Percentiles rank a stretch among this genome's conserved stretches.
These are phyloP conservation scores for Ostrea edulis DNA, from an alignment of 1,140 invertebrate species.

Conservation along the genomic window DNA sequence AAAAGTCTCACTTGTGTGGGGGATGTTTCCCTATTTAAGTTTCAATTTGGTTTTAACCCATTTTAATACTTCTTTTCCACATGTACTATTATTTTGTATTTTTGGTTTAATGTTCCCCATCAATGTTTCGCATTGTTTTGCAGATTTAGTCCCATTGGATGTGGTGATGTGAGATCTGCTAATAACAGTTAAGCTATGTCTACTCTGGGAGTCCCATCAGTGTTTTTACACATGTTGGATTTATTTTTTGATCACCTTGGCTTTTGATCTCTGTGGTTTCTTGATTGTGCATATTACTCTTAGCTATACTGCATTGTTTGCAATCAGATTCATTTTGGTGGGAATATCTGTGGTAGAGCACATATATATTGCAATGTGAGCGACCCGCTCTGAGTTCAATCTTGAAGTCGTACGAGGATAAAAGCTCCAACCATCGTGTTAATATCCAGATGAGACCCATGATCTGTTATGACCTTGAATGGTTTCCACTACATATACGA, in stretches of 20 bases:
- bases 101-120: neutral
- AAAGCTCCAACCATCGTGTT: neutral
- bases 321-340: neutral
- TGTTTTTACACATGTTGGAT: too few species aligned
- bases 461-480: slow-evolving; percentile 26
- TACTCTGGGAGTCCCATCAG: too few species aligned
- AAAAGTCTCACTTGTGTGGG: neutral
- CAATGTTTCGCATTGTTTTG: neutral
- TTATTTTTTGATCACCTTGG: too few species aligned
- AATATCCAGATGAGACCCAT: neutral
- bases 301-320: neutral
- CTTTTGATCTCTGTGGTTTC: too few species aligned
- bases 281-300: neutral
- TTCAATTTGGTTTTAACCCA: neutral
- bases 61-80: neutral
- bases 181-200: too few species aligned
- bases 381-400: neutral
- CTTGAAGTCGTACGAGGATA: neutral
- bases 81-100: neutral
- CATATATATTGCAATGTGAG: neutral
- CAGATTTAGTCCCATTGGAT: neutral
- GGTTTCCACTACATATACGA: slow-evolving; percentile 33
- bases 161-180: too few species aligned
- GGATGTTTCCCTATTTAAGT: neutral
- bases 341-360: neutral